A percentile compares a stretch with the other conserved stretches of the same genome.
Evolutionary conservation across 2,113 vertebrate species (phyloP).

Genomic region (Myiozetetes cayanensis): DNA sequence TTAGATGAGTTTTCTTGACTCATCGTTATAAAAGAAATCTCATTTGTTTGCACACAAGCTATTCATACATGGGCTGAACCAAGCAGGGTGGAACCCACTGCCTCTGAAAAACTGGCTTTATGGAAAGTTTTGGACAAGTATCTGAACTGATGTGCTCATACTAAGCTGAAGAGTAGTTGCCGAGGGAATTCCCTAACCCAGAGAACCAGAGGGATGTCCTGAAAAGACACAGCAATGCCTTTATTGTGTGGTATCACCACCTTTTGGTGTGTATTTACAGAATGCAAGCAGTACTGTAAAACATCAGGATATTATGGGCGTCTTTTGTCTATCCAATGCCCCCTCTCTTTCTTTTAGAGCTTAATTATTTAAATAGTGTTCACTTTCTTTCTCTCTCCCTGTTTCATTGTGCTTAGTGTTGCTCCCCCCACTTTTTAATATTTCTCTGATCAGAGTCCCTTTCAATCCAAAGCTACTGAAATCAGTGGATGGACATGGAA

Average conservation of each 20-base stretch:
- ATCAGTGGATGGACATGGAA: neutral
- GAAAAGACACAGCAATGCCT: neutral
- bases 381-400: neutral
- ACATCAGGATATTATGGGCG: neutral
- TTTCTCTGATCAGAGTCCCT: neutral
- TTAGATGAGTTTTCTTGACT: neutral
- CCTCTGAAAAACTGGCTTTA: neutral
- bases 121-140: neutral
- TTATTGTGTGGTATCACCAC: neutral
- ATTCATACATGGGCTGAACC: neutral
- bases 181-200: neutral
- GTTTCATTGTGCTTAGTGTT: accelerated
- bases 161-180: neutral
- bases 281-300: neutral
- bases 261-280: neutral
- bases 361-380: neutral
- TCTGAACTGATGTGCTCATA: neutral
- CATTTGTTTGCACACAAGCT: neutral
- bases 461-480: neutral
- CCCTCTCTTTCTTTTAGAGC: neutral
- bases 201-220: neutral
- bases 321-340: neutral
- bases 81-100: neutral
- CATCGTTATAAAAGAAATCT: neutral
- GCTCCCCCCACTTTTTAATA: neutral